These are phyloP conservation scores for Microvelia longipes DNA, from an alignment of 1,140 invertebrate species.

Conservation along the genomic window DNA sequence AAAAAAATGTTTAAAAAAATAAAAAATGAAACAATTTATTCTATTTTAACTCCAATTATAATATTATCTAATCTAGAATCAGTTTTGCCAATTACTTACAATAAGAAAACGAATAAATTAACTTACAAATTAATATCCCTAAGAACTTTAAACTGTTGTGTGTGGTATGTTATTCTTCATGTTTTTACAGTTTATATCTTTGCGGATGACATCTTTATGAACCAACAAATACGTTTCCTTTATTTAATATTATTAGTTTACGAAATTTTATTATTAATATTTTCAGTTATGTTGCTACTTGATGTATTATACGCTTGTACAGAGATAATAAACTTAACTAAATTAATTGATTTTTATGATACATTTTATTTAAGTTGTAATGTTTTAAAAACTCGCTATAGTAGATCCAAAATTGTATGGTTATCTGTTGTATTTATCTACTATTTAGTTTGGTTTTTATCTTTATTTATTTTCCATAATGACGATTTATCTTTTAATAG, in stretches of 20 bases:
- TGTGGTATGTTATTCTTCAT: neutral
- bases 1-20: neutral
- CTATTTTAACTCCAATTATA: neutral
- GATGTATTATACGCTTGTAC: neutral
- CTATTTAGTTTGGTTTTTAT: no score
- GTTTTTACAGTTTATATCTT: no score
- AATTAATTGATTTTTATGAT: neutral
- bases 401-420: neutral
- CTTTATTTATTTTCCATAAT: no score
- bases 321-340: neutral
- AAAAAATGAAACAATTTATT: neutral
- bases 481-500: no score
- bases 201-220: no score
- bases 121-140: neutral
- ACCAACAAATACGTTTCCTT: no score
- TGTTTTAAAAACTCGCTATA: neutral
- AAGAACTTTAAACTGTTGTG: neutral
- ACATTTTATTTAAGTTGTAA: neutral
- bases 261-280: no score
- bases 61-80: neutral
- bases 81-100: neutral
- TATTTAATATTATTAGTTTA: no score
- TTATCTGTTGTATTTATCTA: neutral
- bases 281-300: no score
- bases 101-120: neutral